Conservation (phyloP, 1,140 invertebrate genomes). For the Nixonia krombeini region DNA sequence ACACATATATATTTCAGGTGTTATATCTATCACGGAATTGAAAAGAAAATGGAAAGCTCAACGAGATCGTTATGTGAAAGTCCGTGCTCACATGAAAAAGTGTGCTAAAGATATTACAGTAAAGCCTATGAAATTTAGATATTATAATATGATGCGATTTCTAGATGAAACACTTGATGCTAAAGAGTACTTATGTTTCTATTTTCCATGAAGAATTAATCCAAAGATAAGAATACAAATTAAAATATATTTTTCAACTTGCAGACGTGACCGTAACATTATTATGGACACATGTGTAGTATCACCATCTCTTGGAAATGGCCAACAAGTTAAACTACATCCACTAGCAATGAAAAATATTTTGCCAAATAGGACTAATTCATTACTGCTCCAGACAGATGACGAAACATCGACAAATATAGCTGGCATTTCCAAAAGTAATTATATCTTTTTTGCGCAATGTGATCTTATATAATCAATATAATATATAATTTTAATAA, state of each 20-base stretch:
- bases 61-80: background rate
- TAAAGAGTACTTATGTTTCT: background rate
- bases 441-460: background rate
- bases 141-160: background rate
- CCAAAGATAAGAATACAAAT: background rate
- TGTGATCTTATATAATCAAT: background rate
- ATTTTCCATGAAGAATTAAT: background rate
- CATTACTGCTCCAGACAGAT: background rate
- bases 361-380: background rate
- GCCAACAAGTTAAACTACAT: background rate
- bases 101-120: background rate
- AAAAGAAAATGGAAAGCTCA: constrained; percentile 2
- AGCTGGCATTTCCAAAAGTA: background rate
- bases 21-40: background rate
- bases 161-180: background rate
- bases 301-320: background rate
- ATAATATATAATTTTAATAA: background rate
- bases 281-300: background rate
- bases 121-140: background rate
- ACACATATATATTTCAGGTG: too few relatives aligned
- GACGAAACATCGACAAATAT: background rate
- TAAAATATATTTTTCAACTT: background rate
- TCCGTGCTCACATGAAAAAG: background rate
- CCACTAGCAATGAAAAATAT: background rate
- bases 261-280: background rate